Conservation (phyloP, 2,888 invertebrate species). For the Siphlonurus alternatus region DNA sequence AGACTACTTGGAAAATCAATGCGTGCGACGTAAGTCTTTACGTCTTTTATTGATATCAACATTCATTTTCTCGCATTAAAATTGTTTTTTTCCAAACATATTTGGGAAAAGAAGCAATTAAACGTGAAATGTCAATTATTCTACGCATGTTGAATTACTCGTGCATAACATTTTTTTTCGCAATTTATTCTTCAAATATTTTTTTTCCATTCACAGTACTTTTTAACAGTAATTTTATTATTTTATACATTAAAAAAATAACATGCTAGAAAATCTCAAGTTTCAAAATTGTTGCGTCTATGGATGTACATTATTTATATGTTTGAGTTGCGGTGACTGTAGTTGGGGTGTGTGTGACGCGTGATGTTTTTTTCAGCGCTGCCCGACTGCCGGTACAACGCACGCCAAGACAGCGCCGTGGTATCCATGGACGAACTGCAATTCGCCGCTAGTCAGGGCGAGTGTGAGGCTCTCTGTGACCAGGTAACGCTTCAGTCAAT, state of each 20-base stretch:
- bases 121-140: neutral
- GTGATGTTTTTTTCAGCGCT: constrained; percentile 22
- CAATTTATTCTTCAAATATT: no score
- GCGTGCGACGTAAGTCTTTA: constrained; percentile 26
- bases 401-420: constrained; percentile 23
- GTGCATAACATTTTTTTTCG: no score
- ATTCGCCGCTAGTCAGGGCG: constrained; percentile 25
- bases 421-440: constrained; percentile 28
- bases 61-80: neutral
- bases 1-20: constrained; percentile 36
- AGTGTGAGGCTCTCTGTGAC: constrained; percentile 27
- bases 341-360: no score
- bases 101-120: neutral
- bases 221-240: no score
- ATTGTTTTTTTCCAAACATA: neutral
- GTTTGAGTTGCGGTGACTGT: no score
- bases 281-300: no score
- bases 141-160: no score
- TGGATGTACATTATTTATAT: no score
- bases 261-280: no score
- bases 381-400: constrained; percentile 26
- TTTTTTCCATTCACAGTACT: no score
- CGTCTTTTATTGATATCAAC: no score
- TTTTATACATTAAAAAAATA: no score
- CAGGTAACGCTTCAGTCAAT: constrained; percentile 17